Evolutionary conservation across 1,140 invertebrate species (phyloP), one percentile per base, ranked within the genome.

Genomic region (Lamellibrachia luymesi): DNA sequence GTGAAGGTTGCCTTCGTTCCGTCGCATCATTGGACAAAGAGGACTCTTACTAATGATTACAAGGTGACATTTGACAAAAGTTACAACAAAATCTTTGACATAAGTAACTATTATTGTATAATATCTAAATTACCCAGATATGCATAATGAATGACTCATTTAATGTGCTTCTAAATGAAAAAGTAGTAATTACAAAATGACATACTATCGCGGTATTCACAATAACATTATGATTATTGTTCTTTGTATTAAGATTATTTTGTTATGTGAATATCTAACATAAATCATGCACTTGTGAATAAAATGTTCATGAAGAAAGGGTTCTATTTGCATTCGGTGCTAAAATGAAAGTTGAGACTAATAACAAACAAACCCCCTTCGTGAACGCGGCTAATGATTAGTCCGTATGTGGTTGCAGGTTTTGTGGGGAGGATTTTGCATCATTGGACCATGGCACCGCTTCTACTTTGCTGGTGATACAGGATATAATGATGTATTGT

Each of bases 381-480:
- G 64, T 80, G 64, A 80, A 80, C 52, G 25, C 13, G 13, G 64
- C 64, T 22, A 56, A 6, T 56, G 52, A 56, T 56, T 6, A 56
- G 13, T 56, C 52, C 7, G 13, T 80, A 22, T 80, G 64, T 80
- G 13, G 13, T 94, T 95, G 50, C 94, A 96, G 96, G 95, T 95
- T 17, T 94, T 97, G 27, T 97, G 97, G 97, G 95, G 96, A 91
- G 96, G 97, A 93, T 97, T 96, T 96, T 95, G 95, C 92, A 94
- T 97, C n/a, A 94, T 96, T 27, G 96, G 96, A 50, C 95, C 95
- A 38, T 95, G 92, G 50, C 94, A 96, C 92, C 95, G 94, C 51
- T 96, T 97, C 93, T 97, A 95, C 93, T 97, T 97, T 94, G 95
- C 96, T 93, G 97, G 97, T 38, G 97, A 97, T 94, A 97, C 97